These are phyloP conservation scores for Sebastiscus tertius DNA, from an alignment of 2,797 vertebrate species.

Conservation along the genomic window DNA sequence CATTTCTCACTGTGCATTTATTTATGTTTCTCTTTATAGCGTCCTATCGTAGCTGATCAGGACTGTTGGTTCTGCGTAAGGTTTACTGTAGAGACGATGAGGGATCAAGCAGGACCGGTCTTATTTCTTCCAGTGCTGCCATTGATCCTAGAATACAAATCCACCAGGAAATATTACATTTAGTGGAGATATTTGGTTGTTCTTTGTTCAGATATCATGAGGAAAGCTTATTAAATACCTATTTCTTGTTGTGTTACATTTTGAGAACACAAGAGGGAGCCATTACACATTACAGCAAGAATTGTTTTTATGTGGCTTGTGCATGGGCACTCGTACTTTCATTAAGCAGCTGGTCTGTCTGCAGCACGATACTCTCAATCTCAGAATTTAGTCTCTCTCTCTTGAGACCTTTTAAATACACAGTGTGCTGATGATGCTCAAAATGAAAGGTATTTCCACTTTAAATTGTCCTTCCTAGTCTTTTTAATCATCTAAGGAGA, in stretches of 20 bases:
- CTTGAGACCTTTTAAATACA: slow-evolving; percentile 11
- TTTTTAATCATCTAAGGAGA: neutral
- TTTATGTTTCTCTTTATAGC: neutral
- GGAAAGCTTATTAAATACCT: neutral
- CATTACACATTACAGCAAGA: slow-evolving; percentile 19
- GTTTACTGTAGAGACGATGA: neutral
- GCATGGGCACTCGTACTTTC: neutral
- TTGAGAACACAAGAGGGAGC: slow-evolving; percentile 66
- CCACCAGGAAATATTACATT: neutral
- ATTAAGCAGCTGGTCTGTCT: neutral
- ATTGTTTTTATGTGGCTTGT: neutral
- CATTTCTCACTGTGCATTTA: neutral
- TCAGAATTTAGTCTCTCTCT: neutral
- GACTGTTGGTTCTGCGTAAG: neutral
- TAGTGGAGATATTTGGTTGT: neutral
- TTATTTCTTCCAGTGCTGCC: neutral
- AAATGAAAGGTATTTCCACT: neutral
- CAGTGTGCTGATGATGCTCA: neutral
- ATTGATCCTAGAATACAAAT: neutral
- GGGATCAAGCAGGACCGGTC: neutral
- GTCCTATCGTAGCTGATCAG: neutral
- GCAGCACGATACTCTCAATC: neutral
- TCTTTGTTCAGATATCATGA: neutral
- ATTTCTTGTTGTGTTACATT: slow-evolving; percentile 8
- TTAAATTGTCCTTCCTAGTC: slow-evolving; percentile 1